A percentile compares a stretch with the other conserved stretches of the same genome.
These are phyloP conservation scores for Hylia prasina DNA, from an alignment of 2,113 vertebrate genomes.

Conservation along the genomic window DNA sequence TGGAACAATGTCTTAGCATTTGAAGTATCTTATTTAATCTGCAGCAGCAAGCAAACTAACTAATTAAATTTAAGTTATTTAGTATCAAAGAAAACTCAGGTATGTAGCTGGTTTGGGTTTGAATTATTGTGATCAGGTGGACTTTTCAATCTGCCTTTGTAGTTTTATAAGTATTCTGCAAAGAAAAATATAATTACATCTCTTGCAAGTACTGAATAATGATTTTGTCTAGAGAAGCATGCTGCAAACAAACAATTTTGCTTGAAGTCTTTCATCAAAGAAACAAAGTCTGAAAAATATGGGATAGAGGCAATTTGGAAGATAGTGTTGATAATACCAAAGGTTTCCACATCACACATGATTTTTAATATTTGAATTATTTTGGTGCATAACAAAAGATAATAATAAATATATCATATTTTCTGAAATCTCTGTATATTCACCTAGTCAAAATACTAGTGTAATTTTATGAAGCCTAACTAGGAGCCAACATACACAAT, in stretches of 20 bases:
- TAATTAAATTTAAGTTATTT: neutral
- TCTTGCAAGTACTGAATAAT: neutral
- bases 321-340: neutral
- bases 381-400: neutral
- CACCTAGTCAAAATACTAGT: neutral
- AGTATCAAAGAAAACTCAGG: neutral
- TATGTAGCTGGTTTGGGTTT: neutral
- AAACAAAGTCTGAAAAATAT: neutral
- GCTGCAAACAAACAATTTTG: neutral
- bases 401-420: neutral
- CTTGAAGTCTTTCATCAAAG: neutral
- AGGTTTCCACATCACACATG: accelerated
- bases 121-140: neutral
- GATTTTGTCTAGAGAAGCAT: neutral
- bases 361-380: neutral
- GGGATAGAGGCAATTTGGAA: neutral
- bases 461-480: neutral
- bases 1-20: neutral
- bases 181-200: neutral
- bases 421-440: neutral
- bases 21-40: neutral
- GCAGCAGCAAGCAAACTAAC: neutral
- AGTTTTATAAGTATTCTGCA: neutral
- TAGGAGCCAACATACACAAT: neutral
- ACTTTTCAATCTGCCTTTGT: neutral